Conservation (phyloP, 2,888 invertebrate genomes). For the Allolobophora icterica region DNA sequence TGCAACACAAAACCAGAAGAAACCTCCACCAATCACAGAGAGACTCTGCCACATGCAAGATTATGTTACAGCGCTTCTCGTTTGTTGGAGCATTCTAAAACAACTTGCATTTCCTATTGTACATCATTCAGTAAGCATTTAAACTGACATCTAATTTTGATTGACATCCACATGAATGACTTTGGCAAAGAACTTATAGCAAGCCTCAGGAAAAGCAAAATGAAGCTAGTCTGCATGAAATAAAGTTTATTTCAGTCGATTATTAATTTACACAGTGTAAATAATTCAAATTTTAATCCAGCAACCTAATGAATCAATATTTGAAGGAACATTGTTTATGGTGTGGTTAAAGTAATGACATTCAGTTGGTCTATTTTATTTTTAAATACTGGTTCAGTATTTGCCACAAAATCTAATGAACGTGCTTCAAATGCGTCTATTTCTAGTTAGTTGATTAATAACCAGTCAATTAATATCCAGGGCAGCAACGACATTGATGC, state of each 20-base stretch:
- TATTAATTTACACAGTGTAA: background rate
- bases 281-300: background rate
- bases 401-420: background rate
- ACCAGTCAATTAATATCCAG: background rate
- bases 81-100: background rate
- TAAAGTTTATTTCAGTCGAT: background rate
- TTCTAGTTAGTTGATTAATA: no score
- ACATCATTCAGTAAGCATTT: background rate
- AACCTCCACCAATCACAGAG: background rate
- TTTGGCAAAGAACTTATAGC: background rate
- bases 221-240: background rate
- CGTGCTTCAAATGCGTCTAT: background rate
- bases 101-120: background rate
- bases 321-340: background rate
- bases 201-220: background rate
- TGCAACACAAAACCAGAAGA: background rate
- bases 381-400: background rate
- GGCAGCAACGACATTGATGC: no score
- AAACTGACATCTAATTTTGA: background rate
- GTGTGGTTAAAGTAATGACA: no score
- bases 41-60: background rate
- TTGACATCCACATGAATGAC: background rate
- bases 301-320: background rate
- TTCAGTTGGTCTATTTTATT: background rate
- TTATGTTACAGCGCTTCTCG: background rate